Conservation (phyloP, 1,140 invertebrate species). For the Drosophila parabipectinata region DNA sequence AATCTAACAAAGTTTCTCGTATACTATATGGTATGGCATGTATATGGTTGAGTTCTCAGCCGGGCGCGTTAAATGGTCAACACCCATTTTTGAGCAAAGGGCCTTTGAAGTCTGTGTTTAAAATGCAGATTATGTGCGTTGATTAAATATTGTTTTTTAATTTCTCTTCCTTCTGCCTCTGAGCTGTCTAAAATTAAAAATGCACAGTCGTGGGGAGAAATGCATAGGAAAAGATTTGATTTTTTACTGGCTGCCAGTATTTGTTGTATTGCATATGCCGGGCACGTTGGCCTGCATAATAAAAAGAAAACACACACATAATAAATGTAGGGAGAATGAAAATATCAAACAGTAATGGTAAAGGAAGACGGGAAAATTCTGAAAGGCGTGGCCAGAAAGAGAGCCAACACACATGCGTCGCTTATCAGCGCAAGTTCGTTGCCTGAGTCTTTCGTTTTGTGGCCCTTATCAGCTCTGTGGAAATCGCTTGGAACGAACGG, state of each 20-base stretch:
- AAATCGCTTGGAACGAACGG: conserved; percentile 75
- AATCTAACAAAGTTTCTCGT: conserved; percentile 71
- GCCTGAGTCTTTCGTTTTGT: conserved; percentile 72
- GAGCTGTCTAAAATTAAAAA: conserved; percentile 57
- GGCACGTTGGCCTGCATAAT: conserved; percentile 70
- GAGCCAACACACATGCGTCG: not conserved
- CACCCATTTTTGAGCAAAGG: conserved; percentile 53
- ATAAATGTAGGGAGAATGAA: conserved; percentile 30
- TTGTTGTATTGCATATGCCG: conserved; percentile 28
- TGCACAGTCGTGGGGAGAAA: conserved; percentile 50
- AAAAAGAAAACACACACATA: conserved; percentile 54
- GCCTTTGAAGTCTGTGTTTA: conserved; percentile 58
- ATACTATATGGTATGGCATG: not conserved
- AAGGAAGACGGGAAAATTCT: not conserved
- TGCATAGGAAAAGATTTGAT: conserved; percentile 53
- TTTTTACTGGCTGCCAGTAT: conserved; percentile 1
- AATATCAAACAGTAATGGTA: not conserved
- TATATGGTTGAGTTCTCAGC: conserved; percentile 14
- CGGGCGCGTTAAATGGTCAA: conserved; percentile 77
- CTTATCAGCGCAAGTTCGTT: conserved; percentile 57
- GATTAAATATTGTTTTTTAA: conserved; percentile 82
- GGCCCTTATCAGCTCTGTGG: conserved; percentile 67
- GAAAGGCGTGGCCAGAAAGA: not conserved
- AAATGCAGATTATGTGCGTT: conserved; percentile 81
- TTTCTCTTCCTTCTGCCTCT: conserved; percentile 57